Evolutionary conservation across 2,888 invertebrate species (phyloP).

Genomic region (Nomada goodeniana): DNA sequence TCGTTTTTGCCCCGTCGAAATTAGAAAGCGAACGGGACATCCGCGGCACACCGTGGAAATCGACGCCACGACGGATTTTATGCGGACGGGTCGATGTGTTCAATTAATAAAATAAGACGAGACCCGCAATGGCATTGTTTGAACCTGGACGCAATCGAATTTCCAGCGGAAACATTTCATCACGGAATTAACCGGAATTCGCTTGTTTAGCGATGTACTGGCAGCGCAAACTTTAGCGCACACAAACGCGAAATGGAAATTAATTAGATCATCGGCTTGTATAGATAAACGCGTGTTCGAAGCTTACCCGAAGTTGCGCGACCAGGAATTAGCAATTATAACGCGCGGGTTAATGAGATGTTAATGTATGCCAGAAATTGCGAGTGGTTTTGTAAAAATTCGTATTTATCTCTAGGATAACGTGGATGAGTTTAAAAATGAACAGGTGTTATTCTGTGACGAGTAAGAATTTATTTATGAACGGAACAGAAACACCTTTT

Average conservation of each 20-base stretch:
- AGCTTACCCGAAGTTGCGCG: conserved; percentile 8
- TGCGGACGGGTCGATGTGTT: neutral
- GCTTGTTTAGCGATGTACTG: conserved; percentile 34
- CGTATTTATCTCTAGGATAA: no score
- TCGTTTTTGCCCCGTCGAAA: conserved; percentile 11
- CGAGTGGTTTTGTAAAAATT: neutral
- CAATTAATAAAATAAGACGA: conserved; percentile 22
- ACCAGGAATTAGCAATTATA: conserved; percentile 30
- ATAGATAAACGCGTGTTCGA: conserved; percentile 22
- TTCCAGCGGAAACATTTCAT: conserved; percentile 35
- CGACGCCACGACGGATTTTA: neutral
- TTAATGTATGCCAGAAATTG: neutral
- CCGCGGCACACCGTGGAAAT: no score
- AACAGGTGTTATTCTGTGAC: neutral
- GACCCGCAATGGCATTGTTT: conserved; percentile 18
- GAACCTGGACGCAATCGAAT: conserved; percentile 28
- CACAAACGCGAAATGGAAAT: conserved; percentile 31
- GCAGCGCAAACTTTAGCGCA: conserved; percentile 22
- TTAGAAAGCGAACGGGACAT: neutral
- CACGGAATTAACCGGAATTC: conserved; percentile 36
- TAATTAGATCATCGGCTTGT: conserved; percentile 43
- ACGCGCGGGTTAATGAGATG: conserved; percentile 14
- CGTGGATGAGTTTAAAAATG: no score
- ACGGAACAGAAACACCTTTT: no score
- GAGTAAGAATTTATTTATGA: neutral